Evolutionary conservation across 2,888 invertebrate genomes (phyloP).

Genomic region (Chrysolina oricalcia): DNA sequence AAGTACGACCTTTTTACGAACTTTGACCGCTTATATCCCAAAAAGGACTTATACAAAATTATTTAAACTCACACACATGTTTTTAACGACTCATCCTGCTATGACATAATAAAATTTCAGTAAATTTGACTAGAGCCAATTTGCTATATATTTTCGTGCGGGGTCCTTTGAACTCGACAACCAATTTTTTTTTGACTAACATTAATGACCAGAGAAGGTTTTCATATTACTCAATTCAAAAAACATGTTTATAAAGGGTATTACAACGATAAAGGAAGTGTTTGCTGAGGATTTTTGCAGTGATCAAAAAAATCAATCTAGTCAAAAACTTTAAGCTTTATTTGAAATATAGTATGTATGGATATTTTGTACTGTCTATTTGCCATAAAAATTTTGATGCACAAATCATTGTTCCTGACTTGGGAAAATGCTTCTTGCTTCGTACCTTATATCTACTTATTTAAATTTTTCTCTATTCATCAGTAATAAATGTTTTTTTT

Average conservation of each 20-base stretch:
- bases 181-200: no score
- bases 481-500: constrained; percentile 6
- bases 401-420: constrained; percentile 37
- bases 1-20: no score
- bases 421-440: constrained; percentile 30
- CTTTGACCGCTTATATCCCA: no score
- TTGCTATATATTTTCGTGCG: no score
- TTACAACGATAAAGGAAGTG: constrained; percentile 31
- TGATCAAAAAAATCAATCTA: constrained; percentile 64
- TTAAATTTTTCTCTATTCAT: background rate
- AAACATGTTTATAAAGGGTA: constrained; percentile 41
- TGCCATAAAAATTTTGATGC: constrained; percentile 48
- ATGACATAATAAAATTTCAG: no score
- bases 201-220: background rate
- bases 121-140: no score
- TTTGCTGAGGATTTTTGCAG: constrained; percentile 67
- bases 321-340: constrained; percentile 63
- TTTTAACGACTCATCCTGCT: no score
- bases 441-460: background rate
- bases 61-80: no score
- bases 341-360: constrained; percentile 51
- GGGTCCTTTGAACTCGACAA: no score
- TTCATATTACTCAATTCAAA: constrained; percentile 21
- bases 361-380: constrained; percentile 51
- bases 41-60: no score